These are phyloP conservation scores for Hippocampus kuda DNA, from an alignment of 2,797 vertebrate species.

Conservation along the genomic window DNA sequence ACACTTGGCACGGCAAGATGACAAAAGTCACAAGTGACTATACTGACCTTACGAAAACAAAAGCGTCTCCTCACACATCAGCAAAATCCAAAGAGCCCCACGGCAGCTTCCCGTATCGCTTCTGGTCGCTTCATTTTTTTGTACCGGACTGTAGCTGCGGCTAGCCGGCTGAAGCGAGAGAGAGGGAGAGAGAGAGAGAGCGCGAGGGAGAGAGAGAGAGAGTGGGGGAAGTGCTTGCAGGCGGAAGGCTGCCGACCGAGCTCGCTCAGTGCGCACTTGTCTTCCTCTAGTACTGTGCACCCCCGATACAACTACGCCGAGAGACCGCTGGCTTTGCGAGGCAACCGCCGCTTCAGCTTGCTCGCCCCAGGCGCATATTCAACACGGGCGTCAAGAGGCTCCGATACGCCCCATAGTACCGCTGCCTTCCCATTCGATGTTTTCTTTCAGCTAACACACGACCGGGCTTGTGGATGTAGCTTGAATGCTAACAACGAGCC, in stretches of 20 bases:
- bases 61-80: conserved; percentile 67
- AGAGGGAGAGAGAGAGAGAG: conserved; percentile 49
- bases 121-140: conserved; percentile 71
- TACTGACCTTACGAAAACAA: conserved; percentile 66
- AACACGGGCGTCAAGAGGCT: conserved; percentile 12
- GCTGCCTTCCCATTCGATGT: not conserved
- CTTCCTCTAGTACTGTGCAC: not conserved
- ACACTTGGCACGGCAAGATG: conserved; percentile 33
- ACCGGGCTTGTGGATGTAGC: conserved; percentile 31
- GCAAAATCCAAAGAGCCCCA: conserved; percentile 62
- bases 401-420: not conserved
- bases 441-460: conserved; percentile 6
- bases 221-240: conserved; percentile 72
- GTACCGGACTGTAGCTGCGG: conserved; percentile 63
- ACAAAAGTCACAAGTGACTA: conserved; percentile 18
- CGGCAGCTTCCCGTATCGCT: conserved; percentile 56
- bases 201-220: conserved; percentile 34
- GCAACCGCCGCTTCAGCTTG: conserved; percentile 22
- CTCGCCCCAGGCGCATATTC: not conserved
- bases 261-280: conserved; percentile 6
- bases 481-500: conserved; percentile 35
- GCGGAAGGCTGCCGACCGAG: conserved; percentile 46
- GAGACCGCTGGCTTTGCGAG: conserved; percentile 37
- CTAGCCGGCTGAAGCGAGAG: conserved; percentile 62
- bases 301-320: conserved; percentile 28